Conservation (phyloP, 2,888 invertebrate genomes). For the Parnassius orleans region DNA sequence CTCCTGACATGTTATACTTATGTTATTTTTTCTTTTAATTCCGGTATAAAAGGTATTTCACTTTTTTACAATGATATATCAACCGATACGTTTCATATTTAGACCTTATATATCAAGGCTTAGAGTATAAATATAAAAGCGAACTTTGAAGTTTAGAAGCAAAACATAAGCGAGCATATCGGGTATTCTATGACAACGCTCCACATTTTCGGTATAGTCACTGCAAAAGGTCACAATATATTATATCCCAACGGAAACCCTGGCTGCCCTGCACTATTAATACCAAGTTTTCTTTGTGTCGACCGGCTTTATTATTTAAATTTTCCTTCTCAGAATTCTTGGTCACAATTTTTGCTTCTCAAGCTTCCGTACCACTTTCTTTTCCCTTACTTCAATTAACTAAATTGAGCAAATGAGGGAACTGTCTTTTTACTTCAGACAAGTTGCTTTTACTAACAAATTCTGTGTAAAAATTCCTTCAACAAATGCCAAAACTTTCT, state of each 20-base stretch:
- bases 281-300: conserved; percentile 65
- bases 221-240: conserved; percentile 59
- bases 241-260: conserved; percentile 57
- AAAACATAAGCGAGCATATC: too few species aligned
- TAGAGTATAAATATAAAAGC: too few species aligned
- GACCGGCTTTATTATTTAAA: conserved; percentile 49
- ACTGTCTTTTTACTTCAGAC: conserved; percentile 21
- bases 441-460: conserved; percentile 25
- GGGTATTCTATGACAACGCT: too few species aligned
- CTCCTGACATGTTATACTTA: too few species aligned
- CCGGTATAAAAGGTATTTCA: too few species aligned
- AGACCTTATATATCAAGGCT: too few species aligned
- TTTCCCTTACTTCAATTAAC: conserved; percentile 34
- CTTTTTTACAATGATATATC: too few species aligned
- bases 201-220: conserved; percentile 35
- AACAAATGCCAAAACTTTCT: conserved; percentile 14
- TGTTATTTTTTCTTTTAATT: too few species aligned
- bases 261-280: conserved; percentile 63
- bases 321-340: conserved; percentile 34
- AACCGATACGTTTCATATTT: too few species aligned
- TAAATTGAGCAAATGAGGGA: conserved; percentile 26
- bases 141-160: too few species aligned
- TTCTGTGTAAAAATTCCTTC: conserved; percentile 19
- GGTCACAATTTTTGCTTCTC: too few species aligned
- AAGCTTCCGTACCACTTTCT: conserved; percentile 8